Evolutionary conservation across 2,113 vertebrate genomes (phyloP), one percentile per base, ranked within the genome.

Genomic region (Sterrhoptilus dennistouni): DNA sequence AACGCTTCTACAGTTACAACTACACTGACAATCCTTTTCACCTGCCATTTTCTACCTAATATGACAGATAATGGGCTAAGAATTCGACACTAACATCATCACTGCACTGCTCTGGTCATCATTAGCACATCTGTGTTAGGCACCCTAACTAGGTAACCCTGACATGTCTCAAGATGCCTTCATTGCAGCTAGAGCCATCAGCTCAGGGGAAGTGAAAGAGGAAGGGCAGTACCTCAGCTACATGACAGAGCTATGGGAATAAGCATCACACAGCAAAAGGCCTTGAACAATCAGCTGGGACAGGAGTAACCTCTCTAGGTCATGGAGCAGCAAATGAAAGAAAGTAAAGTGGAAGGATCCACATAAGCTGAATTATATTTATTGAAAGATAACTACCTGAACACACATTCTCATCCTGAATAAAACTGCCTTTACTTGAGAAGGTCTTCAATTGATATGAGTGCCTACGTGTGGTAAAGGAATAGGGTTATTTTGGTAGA

Each of bases 401-500:
- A 21, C 0, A 1, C 29, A 47, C 8, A 3, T 50, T 69, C 22
- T 47, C 24, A 44, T 74, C 66, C 75, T 63, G 47, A 88, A 71
- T 53, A 68, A 80, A 92, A 54, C 23, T 25, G 6, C 45, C 54
- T 89, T 91, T 56, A 40, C 49, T 42, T 79, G 27, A 31, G 63
- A 83, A 90, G 40, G 38, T 75, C 69, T 88, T 52, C 56, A 90
- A 70, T 63, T 57, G 36, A 49, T 47, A 36, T 44, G 81, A 89
- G 53, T 69, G 78, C 47, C 85, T 90, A 76, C 1, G 0, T 76
- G 56, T 47, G 40, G 68, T 70, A 92, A 69, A 88, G 59, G 47
- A 90, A 74, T 42, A 70, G 24, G 12, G 47, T 90, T 89, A 66
- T 95, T 93, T 70, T 70, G 23, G 44, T 56, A 82, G 83, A 84